phyloP scores from a whole-genome alignment of 2,797 vertebrate genomes.

The Coendou prehensilis region DNA sequence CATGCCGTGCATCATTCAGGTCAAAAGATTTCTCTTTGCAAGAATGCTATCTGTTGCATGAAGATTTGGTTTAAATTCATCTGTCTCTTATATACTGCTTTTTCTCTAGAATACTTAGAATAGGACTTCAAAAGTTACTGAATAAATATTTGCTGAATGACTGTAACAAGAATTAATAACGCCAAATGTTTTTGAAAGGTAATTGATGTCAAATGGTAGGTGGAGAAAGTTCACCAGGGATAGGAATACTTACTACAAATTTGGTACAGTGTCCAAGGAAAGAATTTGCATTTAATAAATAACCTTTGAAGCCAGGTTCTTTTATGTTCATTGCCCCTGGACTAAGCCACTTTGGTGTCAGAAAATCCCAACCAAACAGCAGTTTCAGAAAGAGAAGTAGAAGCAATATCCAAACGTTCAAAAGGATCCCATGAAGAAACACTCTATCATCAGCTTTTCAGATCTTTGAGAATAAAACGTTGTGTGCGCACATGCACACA shows the following conservation, averaged over 20 bases:
- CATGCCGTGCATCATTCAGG: background rate
- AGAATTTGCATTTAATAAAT: constrained; percentile 76
- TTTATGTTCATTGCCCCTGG: constrained; percentile 43
- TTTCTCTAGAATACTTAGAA: constrained; percentile 58
- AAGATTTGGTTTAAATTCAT: constrained; percentile 65
- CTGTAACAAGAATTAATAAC: constrained; percentile 75
- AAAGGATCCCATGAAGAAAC: constrained; percentile 20
- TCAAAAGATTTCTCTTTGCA: constrained; percentile 49
- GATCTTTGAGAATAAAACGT: background rate
- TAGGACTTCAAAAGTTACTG: constrained; percentile 71
- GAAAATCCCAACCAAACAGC: constrained; percentile 15
- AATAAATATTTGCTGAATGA: constrained; percentile 74
- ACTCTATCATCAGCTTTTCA: background rate
- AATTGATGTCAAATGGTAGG: constrained; percentile 79
- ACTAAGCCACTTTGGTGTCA: constrained; percentile 27
- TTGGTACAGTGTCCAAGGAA: constrained; percentile 64
- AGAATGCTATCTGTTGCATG: background rate
- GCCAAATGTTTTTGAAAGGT: constrained; percentile 71
- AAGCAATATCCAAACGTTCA: background rate
- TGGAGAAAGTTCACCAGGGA: constrained; percentile 64
- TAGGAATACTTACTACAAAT: constrained; percentile 62
- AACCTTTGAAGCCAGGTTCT: constrained; percentile 59
- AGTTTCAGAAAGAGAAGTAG: constrained; percentile 24
- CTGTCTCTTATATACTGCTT: constrained; percentile 33
- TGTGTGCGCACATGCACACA: background rate